Base-by-base conservation (phyloP, 1,140 invertebrate species). In the Gonioctena quinquepunctata region DNA sequence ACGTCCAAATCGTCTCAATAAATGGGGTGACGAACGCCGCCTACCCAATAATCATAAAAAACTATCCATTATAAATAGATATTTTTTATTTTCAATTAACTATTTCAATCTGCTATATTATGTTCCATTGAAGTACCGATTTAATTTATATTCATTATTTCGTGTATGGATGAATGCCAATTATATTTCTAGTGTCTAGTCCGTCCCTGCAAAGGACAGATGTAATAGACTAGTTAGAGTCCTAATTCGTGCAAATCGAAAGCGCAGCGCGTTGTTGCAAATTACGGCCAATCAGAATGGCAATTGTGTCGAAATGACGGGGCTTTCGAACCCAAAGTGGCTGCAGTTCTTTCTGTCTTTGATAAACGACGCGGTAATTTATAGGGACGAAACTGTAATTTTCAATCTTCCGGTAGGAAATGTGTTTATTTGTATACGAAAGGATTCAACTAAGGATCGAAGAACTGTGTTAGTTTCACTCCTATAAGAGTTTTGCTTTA, bases 161-260 rank as follows among this genome's bases (percentile, higher is more conserved):
- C n/a, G n/a, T n/a, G n/a, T n/a, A n/a, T n/a, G n/a, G n/a, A n/a
- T n/a, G n/a, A n/a, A n/a, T n/a, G n/a, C n/a, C n/a, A n/a, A n/a
- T n/a, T n/a, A n/a, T n/a, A n/a, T n/a, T n/a, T n/a, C n/a, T 3
- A 42, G 1, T 42, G 16, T 4, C 11, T n/a, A 42, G 21, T 42
- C 61, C n/a, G 13, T 26, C 22, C 13, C 23, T 60, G 57, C 26
- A 26, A 13, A 60, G 19, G 6, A 18, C 57, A 60, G 23, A 28
- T 25, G 57, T 60, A 60, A 60, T 60, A 60, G 57, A 16, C 57
- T 60, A 60, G 19, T 54, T 54, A 54, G n/a, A 18, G 18, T 4
- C 19, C 57, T 60, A 60, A 60, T 60, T 60, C 22, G 57, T 60
- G 57, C 25, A 60, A 60, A 60, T 60, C 26, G 57, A 60, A 26